Percentiles rank a stretch among this genome's conserved stretches.
Conservation (phyloP, 2,113 vertebrate species). For the Tenrec ecaudatus region DNA sequence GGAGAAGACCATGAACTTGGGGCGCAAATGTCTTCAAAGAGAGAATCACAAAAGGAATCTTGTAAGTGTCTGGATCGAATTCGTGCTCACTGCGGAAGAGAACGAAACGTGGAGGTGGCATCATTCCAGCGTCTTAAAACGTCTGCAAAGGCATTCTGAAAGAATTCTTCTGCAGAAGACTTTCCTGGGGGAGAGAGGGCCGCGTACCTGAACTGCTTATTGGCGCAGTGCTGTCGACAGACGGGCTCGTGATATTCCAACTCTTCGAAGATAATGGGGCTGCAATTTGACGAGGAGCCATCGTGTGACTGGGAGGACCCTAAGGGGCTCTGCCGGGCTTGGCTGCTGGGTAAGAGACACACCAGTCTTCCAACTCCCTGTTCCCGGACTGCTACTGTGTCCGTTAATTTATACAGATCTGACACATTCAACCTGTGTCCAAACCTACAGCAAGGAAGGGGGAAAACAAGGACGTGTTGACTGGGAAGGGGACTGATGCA, state of each 20-base stretch:
- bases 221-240: constrained; percentile 93
- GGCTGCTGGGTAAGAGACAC: constrained; percentile 94
- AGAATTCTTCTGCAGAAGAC: background rate
- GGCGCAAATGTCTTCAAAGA: constrained; percentile 94
- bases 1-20: constrained; percentile 95
- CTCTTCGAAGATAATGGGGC: constrained; percentile 97
- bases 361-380: constrained; percentile 93
- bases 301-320: constrained; percentile 96
- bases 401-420: constrained; percentile 93
- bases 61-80: constrained; percentile 97
- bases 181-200: background rate
- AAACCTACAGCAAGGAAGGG: constrained; percentile 86
- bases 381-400: constrained; percentile 93
- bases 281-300: constrained; percentile 93
- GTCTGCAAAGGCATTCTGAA: background rate
- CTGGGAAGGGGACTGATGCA: background rate
- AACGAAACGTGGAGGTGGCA: background rate
- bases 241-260: constrained; percentile 97
- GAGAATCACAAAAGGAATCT: constrained; percentile 94
- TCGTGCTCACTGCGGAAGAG: constrained; percentile 92
- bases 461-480: background rate
- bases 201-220: constrained; percentile 92
- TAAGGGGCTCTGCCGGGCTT: constrained; percentile 94
- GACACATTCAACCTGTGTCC: constrained; percentile 92
- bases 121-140: background rate